These are phyloP conservation scores for Astreopora myriophthalma DNA, from an alignment of 64 coral and sea anemone species.

Conservation along the genomic window DNA sequence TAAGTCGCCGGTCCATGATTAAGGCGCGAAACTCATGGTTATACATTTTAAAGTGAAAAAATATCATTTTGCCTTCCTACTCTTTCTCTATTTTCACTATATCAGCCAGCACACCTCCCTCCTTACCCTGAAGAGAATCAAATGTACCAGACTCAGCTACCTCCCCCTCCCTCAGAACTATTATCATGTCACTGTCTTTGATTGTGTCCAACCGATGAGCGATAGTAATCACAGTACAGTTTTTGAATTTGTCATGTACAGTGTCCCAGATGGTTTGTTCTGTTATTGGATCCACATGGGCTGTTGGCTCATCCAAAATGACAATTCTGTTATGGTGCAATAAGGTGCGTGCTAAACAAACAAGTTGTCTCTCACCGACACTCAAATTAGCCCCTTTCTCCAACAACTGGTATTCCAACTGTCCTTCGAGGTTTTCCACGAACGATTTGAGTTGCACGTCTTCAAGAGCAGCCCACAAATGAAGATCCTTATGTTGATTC, in stretches of 20 bases:
- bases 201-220: neutral
- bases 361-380: neutral
- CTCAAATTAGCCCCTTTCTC: neutral
- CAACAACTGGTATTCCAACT: neutral
- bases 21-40: no score
- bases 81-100: neutral
- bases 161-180: neutral
- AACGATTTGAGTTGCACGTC: neutral
- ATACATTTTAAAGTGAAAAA: no score
- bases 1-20: no score
- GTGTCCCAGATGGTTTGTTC: neutral
- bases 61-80: no score
- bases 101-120: neutral
- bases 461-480: neutral
- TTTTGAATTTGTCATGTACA: neutral
- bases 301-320: neutral
- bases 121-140: neutral
- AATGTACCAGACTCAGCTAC: neutral
- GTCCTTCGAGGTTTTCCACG: neutral
- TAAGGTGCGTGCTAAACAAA: neutral
- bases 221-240: neutral
- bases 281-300: neutral
- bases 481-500: neutral
- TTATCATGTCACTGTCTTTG: neutral
- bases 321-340: neutral